Evolutionary conservation across 2,888 invertebrate genomes (phyloP), one percentile per base, ranked within the genome.

Genomic region (Yponomeuta plumbellus): DNA sequence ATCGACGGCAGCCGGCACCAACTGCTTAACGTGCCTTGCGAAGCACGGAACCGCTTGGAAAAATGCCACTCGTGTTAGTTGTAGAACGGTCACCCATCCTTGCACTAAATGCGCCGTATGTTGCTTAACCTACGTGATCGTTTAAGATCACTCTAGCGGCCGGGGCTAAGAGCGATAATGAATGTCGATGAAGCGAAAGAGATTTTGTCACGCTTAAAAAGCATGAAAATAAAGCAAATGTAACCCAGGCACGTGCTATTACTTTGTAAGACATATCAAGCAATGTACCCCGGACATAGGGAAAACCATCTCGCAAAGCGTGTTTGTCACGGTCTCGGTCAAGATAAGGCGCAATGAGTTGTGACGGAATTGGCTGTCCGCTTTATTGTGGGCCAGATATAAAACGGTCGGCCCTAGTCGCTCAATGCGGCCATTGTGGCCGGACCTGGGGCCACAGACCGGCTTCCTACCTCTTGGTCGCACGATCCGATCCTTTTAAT

Each of bases 301-400:
- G 17, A 17, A 52, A 52, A 13, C 17, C 5, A 4, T 52, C 44
- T 17, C 44, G 44, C 44, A 5, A 13, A 3, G 13, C 17, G 17
- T 52, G 44, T 52, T 52, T 13, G 44, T 52, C 44, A 17, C 44
- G 75, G 69, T 70, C 68, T 77, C 76, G 80, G 81, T 79, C 79
- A 78, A 80, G 82, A 82, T 81, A 82, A 81, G 80, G 70, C 75
- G 70, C 79, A 81, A 80, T 82, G 81, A 82, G 81, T 82, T 82
- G 81, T 79, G 81, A 80, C 80, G 76, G 80, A 81, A 82, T 82
- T 81, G 82, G 79, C 76, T 78, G 80, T 79, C 77, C 74, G 75
- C 76, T 81, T 79, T 82, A 81, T 81, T 80, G 79, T 80, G 73
- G 69, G 75, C 71, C 66, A 74, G 67, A 70, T 67, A 69, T 71